A percentile compares a stretch with the other conserved stretches of the same genome.
phyloP scores from a whole-genome alignment of 2,113 vertebrate species.

The Chaetodon trifascialis region DNA sequence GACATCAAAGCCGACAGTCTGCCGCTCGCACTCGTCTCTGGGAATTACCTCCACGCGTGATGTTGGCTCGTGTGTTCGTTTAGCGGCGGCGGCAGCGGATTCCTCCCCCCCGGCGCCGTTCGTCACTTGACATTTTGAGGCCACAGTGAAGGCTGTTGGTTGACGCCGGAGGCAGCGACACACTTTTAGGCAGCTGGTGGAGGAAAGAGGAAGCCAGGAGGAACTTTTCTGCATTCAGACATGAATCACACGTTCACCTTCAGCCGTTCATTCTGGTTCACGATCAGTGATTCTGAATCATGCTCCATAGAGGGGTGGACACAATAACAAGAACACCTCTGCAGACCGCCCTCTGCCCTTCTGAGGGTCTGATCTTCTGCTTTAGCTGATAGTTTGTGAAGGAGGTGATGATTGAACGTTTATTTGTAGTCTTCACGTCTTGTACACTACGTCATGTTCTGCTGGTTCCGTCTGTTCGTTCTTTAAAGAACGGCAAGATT shows the following conservation, averaged over 20 bases:
- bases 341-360: too few species aligned
- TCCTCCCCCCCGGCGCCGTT: constrained; percentile 11
- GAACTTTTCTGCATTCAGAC: background rate
- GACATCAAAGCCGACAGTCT: constrained; percentile 16
- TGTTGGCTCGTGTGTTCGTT: constrained; percentile 19
- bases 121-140: constrained; percentile 48
- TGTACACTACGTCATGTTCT: too few species aligned
- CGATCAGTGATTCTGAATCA: too few species aligned
- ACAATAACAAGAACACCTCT: too few species aligned
- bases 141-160: constrained; percentile 29
- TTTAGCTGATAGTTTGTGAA: too few species aligned
- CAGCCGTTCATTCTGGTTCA: background rate
- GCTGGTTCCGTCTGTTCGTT: too few species aligned
- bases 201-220: background rate
- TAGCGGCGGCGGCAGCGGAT: constrained; percentile 11
- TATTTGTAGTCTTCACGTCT: too few species aligned
- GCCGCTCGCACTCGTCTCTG: background rate
- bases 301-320: too few species aligned
- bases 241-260: background rate
- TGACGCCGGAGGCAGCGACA: constrained; percentile 24
- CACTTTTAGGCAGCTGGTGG: constrained; percentile 36
- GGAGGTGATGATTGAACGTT: too few species aligned
- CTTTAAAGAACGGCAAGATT: too few species aligned
- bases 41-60: constrained; percentile 3
- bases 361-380: too few species aligned